Percentiles rank a stretch among this genome's conserved stretches.
These are phyloP conservation scores for Hyla sarda DNA, from an alignment of 2,113 vertebrate species.

Conservation along the genomic window DNA sequence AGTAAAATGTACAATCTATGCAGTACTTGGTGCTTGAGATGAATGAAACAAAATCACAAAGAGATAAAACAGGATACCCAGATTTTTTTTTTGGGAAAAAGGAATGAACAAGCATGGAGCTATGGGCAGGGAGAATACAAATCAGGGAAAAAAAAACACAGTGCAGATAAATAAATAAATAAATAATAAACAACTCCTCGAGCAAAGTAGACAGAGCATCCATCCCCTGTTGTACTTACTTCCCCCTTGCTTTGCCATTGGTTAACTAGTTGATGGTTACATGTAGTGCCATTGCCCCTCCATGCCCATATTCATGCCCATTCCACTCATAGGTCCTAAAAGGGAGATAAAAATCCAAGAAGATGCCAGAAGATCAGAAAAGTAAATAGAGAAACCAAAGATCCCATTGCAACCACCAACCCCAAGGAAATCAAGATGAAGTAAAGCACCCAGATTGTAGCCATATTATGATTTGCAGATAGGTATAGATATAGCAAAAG, in stretches of 20 bases:
- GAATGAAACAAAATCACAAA: slow-evolving; percentile 67
- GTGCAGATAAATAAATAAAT: slow-evolving; percentile 62
- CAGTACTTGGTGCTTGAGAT: slow-evolving; percentile 70
- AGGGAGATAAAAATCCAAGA: slow-evolving; percentile 87
- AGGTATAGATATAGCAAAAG: slow-evolving; percentile 36
- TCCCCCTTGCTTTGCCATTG: slow-evolving; percentile 96
- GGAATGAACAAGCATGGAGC: slow-evolving; percentile 81
- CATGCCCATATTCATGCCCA: slow-evolving; percentile 99
- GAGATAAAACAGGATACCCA: slow-evolving; percentile 66
- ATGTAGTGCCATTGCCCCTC: slow-evolving; percentile 99
- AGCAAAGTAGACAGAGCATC: slow-evolving; percentile 77
- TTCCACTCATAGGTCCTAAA: slow-evolving; percentile 98
- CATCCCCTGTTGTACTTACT: slow-evolving; percentile 90
- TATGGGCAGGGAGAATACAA: slow-evolving; percentile 79
- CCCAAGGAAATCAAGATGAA: slow-evolving; percentile 65
- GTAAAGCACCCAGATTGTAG: slow-evolving; percentile 65
- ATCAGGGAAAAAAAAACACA: slow-evolving; percentile 74
- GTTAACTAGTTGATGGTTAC: slow-evolving; percentile 94
- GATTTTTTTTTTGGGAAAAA: slow-evolving; percentile 73
- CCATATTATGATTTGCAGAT: slow-evolving; percentile 29
- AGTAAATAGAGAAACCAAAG: slow-evolving; percentile 85
- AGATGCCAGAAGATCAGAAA: slow-evolving; percentile 83
- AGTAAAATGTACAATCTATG: slow-evolving; percentile 67
- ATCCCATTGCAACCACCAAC: slow-evolving; percentile 69
- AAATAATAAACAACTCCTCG: slow-evolving; percentile 71